Percentiles rank a stretch among this genome's conserved stretches.
These are phyloP conservation scores for Hyposoter dolosus DNA, from an alignment of 2,888 invertebrate species.

Conservation along the genomic window DNA sequence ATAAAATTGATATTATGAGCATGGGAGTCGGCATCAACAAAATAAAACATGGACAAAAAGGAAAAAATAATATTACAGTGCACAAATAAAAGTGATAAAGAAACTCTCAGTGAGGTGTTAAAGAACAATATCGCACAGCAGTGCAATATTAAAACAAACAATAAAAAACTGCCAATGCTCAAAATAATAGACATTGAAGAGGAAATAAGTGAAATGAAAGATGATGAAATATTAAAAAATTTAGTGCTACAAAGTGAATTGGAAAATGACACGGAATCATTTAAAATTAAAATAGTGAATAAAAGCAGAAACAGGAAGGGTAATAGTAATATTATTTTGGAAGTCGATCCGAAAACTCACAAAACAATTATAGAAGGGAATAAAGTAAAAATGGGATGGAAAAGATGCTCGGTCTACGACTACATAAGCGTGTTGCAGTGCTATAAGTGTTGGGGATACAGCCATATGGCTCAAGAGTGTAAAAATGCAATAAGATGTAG, in stretches of 20 bases:
- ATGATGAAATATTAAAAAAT: slow-evolving; percentile 32
- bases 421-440: background rate
- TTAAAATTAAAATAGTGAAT: slow-evolving; percentile 9
- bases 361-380: background rate
- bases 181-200: slow-evolving; percentile 31
- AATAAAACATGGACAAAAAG: slow-evolving; percentile 39
- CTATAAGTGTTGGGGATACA: slow-evolving; percentile 5
- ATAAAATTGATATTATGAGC: slow-evolving; percentile 50
- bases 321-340: background rate
- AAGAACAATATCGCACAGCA: slow-evolving; percentile 40
- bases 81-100: slow-evolving; percentile 27
- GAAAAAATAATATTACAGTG: slow-evolving; percentile 59
- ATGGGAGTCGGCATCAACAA: slow-evolving; percentile 50
- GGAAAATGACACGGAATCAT: background rate
- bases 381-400: slow-evolving; percentile 5
- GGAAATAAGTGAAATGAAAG: background rate
- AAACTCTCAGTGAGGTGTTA: slow-evolving; percentile 48
- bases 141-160: slow-evolving; percentile 47
- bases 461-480: background rate
- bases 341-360: slow-evolving; percentile 1
- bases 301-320: background rate
- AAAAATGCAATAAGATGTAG: background rate
- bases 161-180: slow-evolving; percentile 35
- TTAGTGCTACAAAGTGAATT: slow-evolving; percentile 10
- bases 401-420: background rate